Base-by-base conservation (phyloP, 2,113 vertebrate species). In the Ptilonorhynchus violaceus region DNA sequence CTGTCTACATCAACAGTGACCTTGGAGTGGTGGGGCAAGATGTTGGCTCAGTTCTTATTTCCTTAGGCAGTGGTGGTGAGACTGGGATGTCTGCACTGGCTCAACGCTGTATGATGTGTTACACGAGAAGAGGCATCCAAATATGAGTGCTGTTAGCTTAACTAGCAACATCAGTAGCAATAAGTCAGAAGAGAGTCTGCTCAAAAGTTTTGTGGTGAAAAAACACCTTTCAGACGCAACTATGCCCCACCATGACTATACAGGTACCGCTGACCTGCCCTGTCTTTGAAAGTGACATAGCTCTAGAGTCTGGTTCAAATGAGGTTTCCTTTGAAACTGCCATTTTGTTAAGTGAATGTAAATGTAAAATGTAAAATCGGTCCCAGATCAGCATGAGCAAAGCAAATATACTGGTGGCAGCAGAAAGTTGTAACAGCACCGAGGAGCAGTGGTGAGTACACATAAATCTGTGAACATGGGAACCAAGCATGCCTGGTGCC, bases 71-170 rank as follows among this genome's bases (percentile, higher is more conserved):
- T 7, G 27, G 3, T 42, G 22, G 24, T 15, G 31, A 76, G 19
- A 44, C 12, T 58, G 49, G 17, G 41, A 44, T 69, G 6, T 59
- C 49, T 76, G n/a, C 17, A 16, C 8, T 44, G 53, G 6, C 41
- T 85, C 52, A 16, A 7, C 0, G 0, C 27, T 62, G 15, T 20
- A 56, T 42, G 30, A 85, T 52, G 5, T n/a, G 6, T 53, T 77
- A 31, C 33, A 42, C 7, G 8, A 83, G 15, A 27, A 72, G 72
- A 88, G 25, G 8, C 33, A 68, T 22, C 2, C 75, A 90, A 67
- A 80, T 53, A 7, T 63, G 46, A 77, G 62, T 49, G 5, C 3
- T 44, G 28, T 76, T 52, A 8, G 11, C 20, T 76, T 56, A 49
- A 55, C 30, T 72, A 79, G 12, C 12, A 72, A 67, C 19, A n/a